Base-by-base conservation (phyloP, 2,888 invertebrate species). In the Orthosia cruda region DNA sequence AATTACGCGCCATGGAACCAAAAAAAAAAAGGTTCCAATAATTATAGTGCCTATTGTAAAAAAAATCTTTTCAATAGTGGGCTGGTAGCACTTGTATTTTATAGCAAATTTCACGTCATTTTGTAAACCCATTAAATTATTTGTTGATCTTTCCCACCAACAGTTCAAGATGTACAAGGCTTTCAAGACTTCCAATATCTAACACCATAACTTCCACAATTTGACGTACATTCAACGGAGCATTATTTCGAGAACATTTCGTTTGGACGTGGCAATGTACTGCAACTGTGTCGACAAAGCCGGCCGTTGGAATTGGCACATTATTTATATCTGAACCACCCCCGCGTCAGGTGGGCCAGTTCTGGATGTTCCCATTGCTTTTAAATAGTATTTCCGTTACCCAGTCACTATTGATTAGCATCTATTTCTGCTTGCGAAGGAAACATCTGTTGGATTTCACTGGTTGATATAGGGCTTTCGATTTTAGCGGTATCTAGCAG, bases 321-420 rank as follows among this genome's bases (percentile, higher is more conserved):
- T 91, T 93, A 94, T 95, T 94, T 94, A 93, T 94, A 94, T 86
- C 83, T 77, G 84, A 85, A 81, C 88, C 89, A 91, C 90, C 92
- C 90, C 88, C 89, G 83, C 88, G 90, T 87, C 91, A 92, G 91
- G 91, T 92, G 89, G 83, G 77, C 81, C 80, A 79, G 84, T 80
- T 83, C 81, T 87, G 84, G 78, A 83, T 83, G 87, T 87, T 89
- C 86, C 85, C 85, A 86, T 80, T 87, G 87, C 81, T 80, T 83
- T 83, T 87, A 87, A 83, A 83, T 83, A 81, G 63, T 80, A 86
- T 71, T 87, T 88, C 87, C 87, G 81, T 80, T 87, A 79, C 77
- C 74, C 77, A 78, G 77, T 79, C 68, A 80, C 77, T 88, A 88
- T 88, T 74, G 83, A 85, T 88, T 88, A 64, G 40, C 55, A 81